Base-by-base conservation (phyloP, 2,888 invertebrate species). In the Lacanobia oleracea region DNA sequence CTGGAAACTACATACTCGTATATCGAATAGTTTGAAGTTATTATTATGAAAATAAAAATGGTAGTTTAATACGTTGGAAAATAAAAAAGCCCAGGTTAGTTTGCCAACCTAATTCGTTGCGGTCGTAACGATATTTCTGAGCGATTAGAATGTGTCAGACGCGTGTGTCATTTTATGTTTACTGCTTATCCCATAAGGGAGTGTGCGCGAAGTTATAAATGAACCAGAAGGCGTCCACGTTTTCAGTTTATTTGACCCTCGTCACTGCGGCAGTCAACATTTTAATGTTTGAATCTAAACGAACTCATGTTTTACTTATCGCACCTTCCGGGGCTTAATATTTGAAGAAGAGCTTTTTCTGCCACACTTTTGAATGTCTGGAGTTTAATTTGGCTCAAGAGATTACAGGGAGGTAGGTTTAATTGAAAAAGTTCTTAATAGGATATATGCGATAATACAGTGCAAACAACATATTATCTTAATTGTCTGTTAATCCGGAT, bases 221-320 rank as follows among this genome's bases (percentile, higher is more conserved):
- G 79, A 84, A 85, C 45, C 71, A 77, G 79, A 66, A 79, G 75
- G 54, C 75, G 53, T 48, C 67, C 77, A 83, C 79, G 79, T 77
- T 84, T 83, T 71, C 73, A 75, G 84, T 84, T 79, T 84, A 83
- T 84, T 83, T 81, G 82, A 86, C 84, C 82, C 86, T 86, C 77
- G 84, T 86, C 86, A 86, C 79, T 66, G 67, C 72, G 82, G 77
- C 79, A 75, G 76, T 81, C 75, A 74, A 75, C 82, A 79, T 83
- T 84, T 81, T 83, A 81, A 84, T 84, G 84, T 79, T 79, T 79
- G 82, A 86, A 84, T 84, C 84, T 79, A 86, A 84, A 86, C 79
- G 79, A 84, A 86, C 66, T 81, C 84, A 83, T 86, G 84, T 86
- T 79, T 86, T 79, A 86, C 77, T 86, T 72, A 79, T 62, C 68